Percentiles rank a stretch among this genome's conserved stretches.
phyloP scores from a whole-genome alignment of 1,140 invertebrate genomes.

The Caerostris darwini region DNA sequence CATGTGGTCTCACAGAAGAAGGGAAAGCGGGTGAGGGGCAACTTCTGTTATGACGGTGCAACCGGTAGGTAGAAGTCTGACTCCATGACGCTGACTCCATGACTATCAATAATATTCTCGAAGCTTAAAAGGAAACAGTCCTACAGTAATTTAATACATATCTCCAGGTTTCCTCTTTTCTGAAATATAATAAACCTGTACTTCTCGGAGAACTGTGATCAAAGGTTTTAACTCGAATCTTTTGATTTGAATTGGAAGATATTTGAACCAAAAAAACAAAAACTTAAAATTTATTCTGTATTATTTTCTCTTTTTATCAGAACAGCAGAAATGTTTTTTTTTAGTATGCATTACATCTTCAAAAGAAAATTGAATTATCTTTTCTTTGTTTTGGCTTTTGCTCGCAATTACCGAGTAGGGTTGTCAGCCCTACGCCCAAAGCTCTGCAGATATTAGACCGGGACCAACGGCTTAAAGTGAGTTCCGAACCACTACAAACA shows the following conservation, averaged over 20 bases:
- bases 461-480: too few species aligned
- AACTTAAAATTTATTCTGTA: background rate
- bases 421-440: too few species aligned
- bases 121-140: background rate
- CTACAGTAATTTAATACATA: background rate
- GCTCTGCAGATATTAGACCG: too few species aligned
- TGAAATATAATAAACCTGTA: background rate
- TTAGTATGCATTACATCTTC: background rate
- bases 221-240: background rate
- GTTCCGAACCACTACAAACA: too few species aligned
- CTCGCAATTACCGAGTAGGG: too few species aligned
- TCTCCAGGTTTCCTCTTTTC: background rate
- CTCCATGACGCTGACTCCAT: too few species aligned
- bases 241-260: background rate
- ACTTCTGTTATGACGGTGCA: too few species aligned
- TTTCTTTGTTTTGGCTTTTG: background rate
- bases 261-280: background rate
- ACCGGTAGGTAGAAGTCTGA: too few species aligned
- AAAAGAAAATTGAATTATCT: slow-evolving; percentile 6
- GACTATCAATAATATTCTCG: background rate
- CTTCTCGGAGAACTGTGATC: background rate
- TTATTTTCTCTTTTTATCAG: background rate
- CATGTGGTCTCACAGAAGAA: too few species aligned
- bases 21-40: too few species aligned
- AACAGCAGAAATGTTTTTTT: background rate